Base-by-base conservation (phyloP, 2,797 vertebrate genomes). In the Oreochromis mossambicus region DNA sequence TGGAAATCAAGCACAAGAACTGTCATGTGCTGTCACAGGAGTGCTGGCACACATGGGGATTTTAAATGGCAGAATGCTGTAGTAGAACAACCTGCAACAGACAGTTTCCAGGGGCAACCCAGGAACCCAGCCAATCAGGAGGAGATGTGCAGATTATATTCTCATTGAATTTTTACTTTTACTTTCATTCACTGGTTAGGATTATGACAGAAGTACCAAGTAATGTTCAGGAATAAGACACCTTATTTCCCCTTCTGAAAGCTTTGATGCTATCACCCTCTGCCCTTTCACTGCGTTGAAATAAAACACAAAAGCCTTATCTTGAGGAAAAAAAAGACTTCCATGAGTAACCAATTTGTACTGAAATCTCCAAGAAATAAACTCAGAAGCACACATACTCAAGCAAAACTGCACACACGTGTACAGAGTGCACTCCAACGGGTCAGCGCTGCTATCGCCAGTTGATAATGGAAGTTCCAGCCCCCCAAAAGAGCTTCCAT, bases 381-480 rank as follows among this genome's bases (percentile, higher is more conserved):
- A 79, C 61, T 38, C n/a, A 81, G 19, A 78, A 11, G 34, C 43
- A 29, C 19, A 48, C 50, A 84, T 54, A 43, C 38, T 41, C 77
- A 50, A 21, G 36, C 6, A 78, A 68, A 85, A 21, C 46, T 46
- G 9, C 32, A 38, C 76, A 80, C 55, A 85, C 4, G 5, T 79
- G 73, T 75, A 61, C 48, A 73, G 68, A 50, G 8, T 36, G 41
- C 34, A 19, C 78, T 78, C 82, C 36, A 81, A 46, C 46, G 83
- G 85, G 90, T 90, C 88, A 89, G 34, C 3, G 68, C 77, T 83
- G 87, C 77, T 48, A 84, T 89, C 81, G 43, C 89, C 87, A 91
- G 92, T 78, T 89, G 85, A 94, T 93, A 93, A 91, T 92, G 83
- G 88, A 93, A 86, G 88, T 92, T 91, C 90, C 93, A 90, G 87